Evolutionary conservation across 2,888 invertebrate species (phyloP).

Genomic region (Drepana falcataria): DNA sequence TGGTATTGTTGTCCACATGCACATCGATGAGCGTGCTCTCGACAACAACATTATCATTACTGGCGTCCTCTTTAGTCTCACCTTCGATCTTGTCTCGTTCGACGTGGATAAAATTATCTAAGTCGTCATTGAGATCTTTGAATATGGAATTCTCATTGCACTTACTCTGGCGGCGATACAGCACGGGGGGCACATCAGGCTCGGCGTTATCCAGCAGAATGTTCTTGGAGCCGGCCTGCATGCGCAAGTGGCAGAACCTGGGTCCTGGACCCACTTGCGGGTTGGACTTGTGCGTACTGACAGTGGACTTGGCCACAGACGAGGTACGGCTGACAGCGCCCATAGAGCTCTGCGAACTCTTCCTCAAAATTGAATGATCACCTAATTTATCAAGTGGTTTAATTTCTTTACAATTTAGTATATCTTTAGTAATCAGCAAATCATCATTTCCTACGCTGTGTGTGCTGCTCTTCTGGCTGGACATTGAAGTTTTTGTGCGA

Average conservation of each 20-base stretch:
- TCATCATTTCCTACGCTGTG: constrained; percentile 58
- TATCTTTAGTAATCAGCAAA: constrained; percentile 43
- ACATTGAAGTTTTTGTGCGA: constrained; percentile 62
- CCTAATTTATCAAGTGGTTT: constrained; percentile 40
- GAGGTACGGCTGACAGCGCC: constrained; percentile 69
- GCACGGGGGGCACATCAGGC: constrained; percentile 83
- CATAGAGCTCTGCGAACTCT: constrained; percentile 68
- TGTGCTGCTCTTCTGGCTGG: constrained; percentile 65
- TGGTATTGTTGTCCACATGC: constrained; percentile 63
- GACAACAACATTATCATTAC: constrained; percentile 57
- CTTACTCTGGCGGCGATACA: constrained; percentile 82
- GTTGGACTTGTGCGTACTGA: constrained; percentile 71
- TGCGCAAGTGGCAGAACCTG: constrained; percentile 85
- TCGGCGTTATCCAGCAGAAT: constrained; percentile 88
- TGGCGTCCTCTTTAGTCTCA: constrained; percentile 36
- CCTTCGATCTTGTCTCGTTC: constrained; percentile 41
- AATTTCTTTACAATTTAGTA: constrained; percentile 38
- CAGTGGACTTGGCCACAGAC: constrained; percentile 69
- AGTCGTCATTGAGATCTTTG: constrained; percentile 63
- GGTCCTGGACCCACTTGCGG: constrained; percentile 81
- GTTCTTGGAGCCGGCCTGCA: constrained; percentile 88
- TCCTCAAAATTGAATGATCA: constrained; percentile 46
- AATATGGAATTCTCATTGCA: constrained; percentile 67
- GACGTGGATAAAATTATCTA: constrained; percentile 59
- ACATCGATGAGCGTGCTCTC: constrained; percentile 71